Evolutionary conservation across 2,797 vertebrate genomes (phyloP), one percentile per base, ranked within the genome.

Genomic region (Chloroceryle amazona): DNA sequence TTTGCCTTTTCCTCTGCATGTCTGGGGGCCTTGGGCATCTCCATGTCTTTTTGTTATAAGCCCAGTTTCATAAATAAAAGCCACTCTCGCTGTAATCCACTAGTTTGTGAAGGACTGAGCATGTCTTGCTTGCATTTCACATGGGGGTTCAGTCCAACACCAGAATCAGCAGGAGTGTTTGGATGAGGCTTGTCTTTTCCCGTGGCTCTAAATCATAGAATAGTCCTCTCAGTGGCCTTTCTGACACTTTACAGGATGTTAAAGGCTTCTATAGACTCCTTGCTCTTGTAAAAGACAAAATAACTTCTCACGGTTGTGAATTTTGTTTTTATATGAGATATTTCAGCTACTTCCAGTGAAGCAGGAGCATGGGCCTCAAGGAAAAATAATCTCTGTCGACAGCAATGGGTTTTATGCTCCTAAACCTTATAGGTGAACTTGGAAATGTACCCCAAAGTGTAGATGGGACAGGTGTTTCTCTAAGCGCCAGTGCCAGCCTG

Each of bases 221-320:
- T 81, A 72, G 41, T 87, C 31, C 33, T 75, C 83, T 87, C 55
- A 55, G 25, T 41, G 19, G 31, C 44, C 58, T 73, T 91, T 62
- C 8, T 29, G 79, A 89, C 85, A 57, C 13, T 61, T 67, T 46
- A 25, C 41, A 12, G 25, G 12, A 25, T 41, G 21, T 63, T 41
- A 81, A 86, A 81, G 20, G 35, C n/a, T 79, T 73, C 55, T 57
- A 0, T 17, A 58, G 73, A 84, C 21, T 13, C 49, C 5, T 4
- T 58, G 16, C n/a, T 90, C 49, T 88, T 65, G 28, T 78, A 68
- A 86, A 88, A 96, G 58, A 44, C 31, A 71, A 90, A 96, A 17
- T 35, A 83, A 42, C 52, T 72, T 93, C 31, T 84, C 19, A 21
- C 23, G 73, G 23, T 49, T 66, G 21, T 33, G 39, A 61, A 35